Evolutionary conservation across 2,113 vertebrate genomes (phyloP).

Genomic region (Nesoenas mayeri): DNA sequence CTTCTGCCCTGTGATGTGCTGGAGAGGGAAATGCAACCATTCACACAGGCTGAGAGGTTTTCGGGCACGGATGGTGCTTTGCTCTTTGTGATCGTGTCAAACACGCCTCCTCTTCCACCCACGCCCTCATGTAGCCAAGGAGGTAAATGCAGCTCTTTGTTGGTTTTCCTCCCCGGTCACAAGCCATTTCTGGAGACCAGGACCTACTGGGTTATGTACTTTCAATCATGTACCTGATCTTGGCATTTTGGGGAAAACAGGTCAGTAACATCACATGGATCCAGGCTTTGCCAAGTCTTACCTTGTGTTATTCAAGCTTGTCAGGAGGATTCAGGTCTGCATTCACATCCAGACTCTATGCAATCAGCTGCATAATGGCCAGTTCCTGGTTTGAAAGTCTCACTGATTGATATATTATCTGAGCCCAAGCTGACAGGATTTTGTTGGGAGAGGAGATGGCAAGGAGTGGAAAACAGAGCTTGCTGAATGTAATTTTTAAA

Average conservation of each 20-base stretch:
- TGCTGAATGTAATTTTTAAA: neutral
- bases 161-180: neutral
- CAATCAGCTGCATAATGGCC: neutral
- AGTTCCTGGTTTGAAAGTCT: neutral
- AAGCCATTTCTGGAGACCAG: neutral
- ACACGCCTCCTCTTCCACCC: neutral
- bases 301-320: neutral
- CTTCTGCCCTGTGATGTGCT: neutral
- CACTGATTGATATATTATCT: neutral
- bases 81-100: neutral
- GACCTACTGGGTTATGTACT: neutral
- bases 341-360: neutral
- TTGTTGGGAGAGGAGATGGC: neutral
- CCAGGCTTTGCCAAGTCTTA: neutral
- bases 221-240: neutral
- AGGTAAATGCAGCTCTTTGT: neutral
- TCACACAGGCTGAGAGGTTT: rapidly evolving
- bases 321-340: neutral
- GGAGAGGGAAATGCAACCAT: rapidly evolving
- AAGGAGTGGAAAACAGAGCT: neutral
- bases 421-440: neutral
- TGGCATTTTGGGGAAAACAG: neutral
- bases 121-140: neutral
- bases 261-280: neutral
- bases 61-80: rapidly evolving